Conservation (phyloP, 1,140 invertebrate species). For the Zaprionus africanus region DNA sequence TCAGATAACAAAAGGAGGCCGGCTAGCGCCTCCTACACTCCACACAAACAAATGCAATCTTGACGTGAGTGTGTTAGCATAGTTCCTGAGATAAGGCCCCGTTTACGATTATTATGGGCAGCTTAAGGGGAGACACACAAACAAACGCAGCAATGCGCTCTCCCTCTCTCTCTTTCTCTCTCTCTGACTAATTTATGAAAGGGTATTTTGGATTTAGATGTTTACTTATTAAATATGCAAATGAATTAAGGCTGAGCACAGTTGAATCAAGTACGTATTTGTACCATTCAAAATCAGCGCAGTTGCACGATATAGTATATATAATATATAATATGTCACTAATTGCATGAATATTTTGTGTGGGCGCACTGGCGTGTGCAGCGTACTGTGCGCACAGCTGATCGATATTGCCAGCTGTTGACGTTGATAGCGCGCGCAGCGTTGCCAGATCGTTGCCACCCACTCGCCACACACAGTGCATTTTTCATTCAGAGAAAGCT, state of each 20-base stretch:
- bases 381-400: conserved; percentile 10
- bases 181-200: not conserved
- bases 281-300: not conserved
- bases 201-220: not conserved
- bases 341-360: not conserved
- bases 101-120: conserved; percentile 6
- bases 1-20: conserved; percentile 1
- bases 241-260: not conserved
- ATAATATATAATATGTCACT: not conserved
- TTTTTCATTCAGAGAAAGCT: conserved; percentile 7
- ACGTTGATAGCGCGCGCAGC: conserved; percentile 4
- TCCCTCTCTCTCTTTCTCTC: not conserved
- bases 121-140: not conserved
- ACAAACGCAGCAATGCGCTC: not conserved
- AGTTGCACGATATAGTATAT: not conserved
- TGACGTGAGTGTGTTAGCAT: not conserved
- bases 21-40: not conserved
- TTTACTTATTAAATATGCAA: not conserved
- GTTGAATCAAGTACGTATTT: not conserved
- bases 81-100: not conserved
- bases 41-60: conserved; percentile 1
- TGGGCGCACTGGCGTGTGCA: not conserved
- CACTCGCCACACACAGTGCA: not conserved
- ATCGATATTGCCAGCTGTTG: conserved; percentile 9
- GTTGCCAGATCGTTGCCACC: conserved; percentile 30